Conservation (phyloP, 2,888 invertebrate species). For the Brenthis daphne region DNA sequence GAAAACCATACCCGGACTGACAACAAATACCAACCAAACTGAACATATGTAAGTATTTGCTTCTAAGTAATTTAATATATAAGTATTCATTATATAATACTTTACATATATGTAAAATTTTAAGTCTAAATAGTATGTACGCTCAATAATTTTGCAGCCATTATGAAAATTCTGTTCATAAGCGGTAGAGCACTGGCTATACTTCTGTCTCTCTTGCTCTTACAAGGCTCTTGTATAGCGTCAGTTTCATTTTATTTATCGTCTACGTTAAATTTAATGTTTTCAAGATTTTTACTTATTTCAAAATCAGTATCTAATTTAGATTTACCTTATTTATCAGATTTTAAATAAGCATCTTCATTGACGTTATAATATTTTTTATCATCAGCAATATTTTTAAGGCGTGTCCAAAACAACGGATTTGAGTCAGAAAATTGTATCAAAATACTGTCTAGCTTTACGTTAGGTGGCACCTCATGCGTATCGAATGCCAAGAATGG, state of each 20-base stretch:
- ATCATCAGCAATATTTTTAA: slow-evolving; percentile 27
- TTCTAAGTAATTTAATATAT: background rate
- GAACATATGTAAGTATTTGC: slow-evolving; percentile 30
- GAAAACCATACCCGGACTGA: slow-evolving; percentile 28
- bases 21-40: slow-evolving; percentile 21
- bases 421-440: slow-evolving; percentile 30
- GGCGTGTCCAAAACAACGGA: slow-evolving; percentile 31
- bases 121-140: slow-evolving; percentile 7
- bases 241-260: slow-evolving; percentile 37
- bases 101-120: slow-evolving; percentile 3
- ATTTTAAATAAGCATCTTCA: background rate
- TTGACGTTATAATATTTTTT: slow-evolving; percentile 12
- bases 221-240: slow-evolving; percentile 35
- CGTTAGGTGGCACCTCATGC: slow-evolving; percentile 45
- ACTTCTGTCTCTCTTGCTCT: slow-evolving; percentile 66
- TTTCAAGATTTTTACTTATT: slow-evolving; percentile 14
- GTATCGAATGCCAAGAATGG: slow-evolving; percentile 71
- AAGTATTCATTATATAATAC: background rate
- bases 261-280: slow-evolving; percentile 25
- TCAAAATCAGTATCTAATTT: slow-evolving; percentile 3
- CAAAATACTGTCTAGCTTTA: slow-evolving; percentile 39
- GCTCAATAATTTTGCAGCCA: slow-evolving; percentile 22
- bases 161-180: slow-evolving; percentile 34
- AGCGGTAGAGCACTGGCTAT: slow-evolving; percentile 33
- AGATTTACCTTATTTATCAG: background rate